phyloP scores from a whole-genome alignment of 2,888 invertebrate genomes.

The Dryobotodes eremita region DNA sequence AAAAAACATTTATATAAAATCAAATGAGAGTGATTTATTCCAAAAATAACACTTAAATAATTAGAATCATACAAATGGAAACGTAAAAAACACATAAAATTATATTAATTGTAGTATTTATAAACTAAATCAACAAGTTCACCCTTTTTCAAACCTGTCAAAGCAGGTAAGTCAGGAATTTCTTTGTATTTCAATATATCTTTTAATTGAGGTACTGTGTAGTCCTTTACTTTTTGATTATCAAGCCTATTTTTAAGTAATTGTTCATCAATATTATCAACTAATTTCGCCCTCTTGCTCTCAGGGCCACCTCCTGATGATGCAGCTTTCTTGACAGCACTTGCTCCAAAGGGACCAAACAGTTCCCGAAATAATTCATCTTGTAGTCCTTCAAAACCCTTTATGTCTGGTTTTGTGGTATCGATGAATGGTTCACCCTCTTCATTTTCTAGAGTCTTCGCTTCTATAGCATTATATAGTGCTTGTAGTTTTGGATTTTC shows the following conservation, averaged over 20 bases:
- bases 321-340: slow-evolving; percentile 76
- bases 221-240: slow-evolving; percentile 75
- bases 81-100: not conserved
- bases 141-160: slow-evolving; percentile 82
- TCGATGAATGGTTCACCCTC: slow-evolving; percentile 89
- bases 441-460: slow-evolving; percentile 91
- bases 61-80: not conserved
- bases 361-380: slow-evolving; percentile 84
- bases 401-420: slow-evolving; percentile 84
- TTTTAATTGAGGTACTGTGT: slow-evolving; percentile 82
- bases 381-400: slow-evolving; percentile 76
- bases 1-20: not conserved
- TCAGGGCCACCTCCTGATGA: slow-evolving; percentile 64
- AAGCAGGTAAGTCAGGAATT: slow-evolving; percentile 75
- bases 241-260: slow-evolving; percentile 75
- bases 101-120: slow-evolving; percentile 71
- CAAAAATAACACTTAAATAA: not conserved
- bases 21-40: not conserved
- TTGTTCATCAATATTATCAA: slow-evolving; percentile 77
- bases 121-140: slow-evolving; percentile 83
- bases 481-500: slow-evolving; percentile 93
- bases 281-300: slow-evolving; percentile 68
- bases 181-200: slow-evolving; percentile 78
- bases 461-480: slow-evolving; percentile 92
- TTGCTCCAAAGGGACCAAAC: slow-evolving; percentile 84